Conservation (phyloP, 2,797 vertebrate genomes). For the Acipenser transmontanus region DNA sequence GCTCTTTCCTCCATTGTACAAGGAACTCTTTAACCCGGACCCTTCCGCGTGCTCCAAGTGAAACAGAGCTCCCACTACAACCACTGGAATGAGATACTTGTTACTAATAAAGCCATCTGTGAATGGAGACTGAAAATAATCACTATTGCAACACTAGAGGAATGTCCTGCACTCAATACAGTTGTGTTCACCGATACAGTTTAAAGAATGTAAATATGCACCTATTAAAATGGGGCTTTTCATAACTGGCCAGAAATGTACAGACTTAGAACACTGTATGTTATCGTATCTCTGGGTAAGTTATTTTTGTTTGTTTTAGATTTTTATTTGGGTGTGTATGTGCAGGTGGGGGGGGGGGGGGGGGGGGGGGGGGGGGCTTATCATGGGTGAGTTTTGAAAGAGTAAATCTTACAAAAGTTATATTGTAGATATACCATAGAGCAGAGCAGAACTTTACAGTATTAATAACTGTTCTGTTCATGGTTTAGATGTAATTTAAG, state of each 20-base stretch:
- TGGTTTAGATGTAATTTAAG: slow-evolving; percentile 96
- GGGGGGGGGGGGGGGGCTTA: slow-evolving; percentile 36
- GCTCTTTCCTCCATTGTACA: slow-evolving; percentile 96
- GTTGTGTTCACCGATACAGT: slow-evolving; percentile 98
- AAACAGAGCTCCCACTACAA: slow-evolving; percentile 49
- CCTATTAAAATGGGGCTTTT: slow-evolving; percentile 76
- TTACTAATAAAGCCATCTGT: slow-evolving; percentile 57
- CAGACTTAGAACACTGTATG: slow-evolving; percentile 82
- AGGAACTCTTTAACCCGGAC: slow-evolving; percentile 98
- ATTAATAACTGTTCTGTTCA: slow-evolving; percentile 89
- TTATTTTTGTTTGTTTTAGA: slow-evolving; percentile 34
- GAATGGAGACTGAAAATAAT: slow-evolving; percentile 62
- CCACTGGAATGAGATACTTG: slow-evolving; percentile 49
- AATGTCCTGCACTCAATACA: slow-evolving; percentile 97
- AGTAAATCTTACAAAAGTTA: slow-evolving; percentile 75
- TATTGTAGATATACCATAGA: slow-evolving; percentile 88
- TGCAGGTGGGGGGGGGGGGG: slow-evolving; percentile 4
- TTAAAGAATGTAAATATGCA: slow-evolving; percentile 99
- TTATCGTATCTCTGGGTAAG: slow-evolving; percentile 67
- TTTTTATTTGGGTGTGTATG: no score
- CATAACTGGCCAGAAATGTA: slow-evolving; percentile 87
- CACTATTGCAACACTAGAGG: slow-evolving; percentile 83
- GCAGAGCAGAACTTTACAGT: slow-evolving; percentile 75
- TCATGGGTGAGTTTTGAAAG: no score
- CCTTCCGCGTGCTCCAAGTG: slow-evolving; percentile 89